Evolutionary conservation across 2,888 invertebrate genomes (phyloP).

Genomic region (Cordilura impudica): DNA sequence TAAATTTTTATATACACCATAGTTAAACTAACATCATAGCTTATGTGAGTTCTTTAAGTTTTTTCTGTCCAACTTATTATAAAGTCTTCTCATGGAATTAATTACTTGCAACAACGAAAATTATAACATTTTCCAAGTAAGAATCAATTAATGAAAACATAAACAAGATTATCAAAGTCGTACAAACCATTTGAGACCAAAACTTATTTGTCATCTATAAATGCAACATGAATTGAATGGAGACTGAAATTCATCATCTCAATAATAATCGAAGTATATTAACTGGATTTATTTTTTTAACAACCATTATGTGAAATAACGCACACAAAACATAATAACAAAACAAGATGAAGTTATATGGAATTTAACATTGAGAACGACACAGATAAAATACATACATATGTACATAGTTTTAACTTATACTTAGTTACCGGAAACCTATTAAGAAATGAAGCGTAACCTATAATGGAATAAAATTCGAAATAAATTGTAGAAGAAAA

Average conservation of each 20-base stretch:
- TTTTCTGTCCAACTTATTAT: no score
- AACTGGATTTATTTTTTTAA: constrained; percentile 5
- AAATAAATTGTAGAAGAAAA: neutral
- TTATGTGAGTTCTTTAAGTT: no score
- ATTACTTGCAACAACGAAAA: constrained; percentile 8
- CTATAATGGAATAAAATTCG: neutral
- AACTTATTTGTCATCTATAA: constrained; percentile 51
- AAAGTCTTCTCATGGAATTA: constrained; percentile 39
- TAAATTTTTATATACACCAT: no score
- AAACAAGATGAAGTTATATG: constrained; percentile 38
- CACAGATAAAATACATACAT: neutral
- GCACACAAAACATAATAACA: neutral
- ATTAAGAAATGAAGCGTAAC: constrained; percentile 50
- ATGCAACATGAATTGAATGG: constrained; percentile 14
- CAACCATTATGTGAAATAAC: constrained; percentile 17
- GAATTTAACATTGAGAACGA: constrained; percentile 40
- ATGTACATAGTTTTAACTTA: constrained; percentile 5
- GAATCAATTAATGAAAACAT: constrained; percentile 41
- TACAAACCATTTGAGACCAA: constrained; percentile 28
- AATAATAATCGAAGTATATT: neutral
- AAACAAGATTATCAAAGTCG: constrained; percentile 28
- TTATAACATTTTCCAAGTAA: constrained; percentile 4
- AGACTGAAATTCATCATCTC: constrained; percentile 22
- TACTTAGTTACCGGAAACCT: constrained; percentile 44
- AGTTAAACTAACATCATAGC: no score